Conservation (phyloP, 2,113 vertebrate species). For the Anguilla rostrata region DNA sequence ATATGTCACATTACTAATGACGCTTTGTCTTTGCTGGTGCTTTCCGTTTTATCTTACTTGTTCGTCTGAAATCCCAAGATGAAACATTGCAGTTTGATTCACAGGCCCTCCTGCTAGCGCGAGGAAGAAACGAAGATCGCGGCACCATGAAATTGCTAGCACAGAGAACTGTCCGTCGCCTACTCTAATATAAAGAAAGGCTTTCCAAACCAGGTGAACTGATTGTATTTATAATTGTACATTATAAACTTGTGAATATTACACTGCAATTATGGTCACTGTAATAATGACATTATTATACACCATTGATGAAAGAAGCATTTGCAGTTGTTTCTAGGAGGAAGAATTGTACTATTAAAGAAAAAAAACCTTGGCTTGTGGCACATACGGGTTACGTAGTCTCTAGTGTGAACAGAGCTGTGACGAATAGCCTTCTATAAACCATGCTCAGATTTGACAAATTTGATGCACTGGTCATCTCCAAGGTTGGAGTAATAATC, state of each 20-base stretch:
- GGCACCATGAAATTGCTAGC: neutral
- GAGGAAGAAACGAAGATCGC: neutral
- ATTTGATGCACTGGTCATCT: neutral
- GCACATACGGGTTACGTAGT: too few relatives aligned
- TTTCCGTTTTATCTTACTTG: neutral
- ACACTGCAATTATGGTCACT: neutral
- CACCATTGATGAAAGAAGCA: neutral
- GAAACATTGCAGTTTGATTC: neutral
- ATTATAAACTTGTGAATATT: neutral
- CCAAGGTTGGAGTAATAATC: neutral
- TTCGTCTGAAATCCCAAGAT: neutral
- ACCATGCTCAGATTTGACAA: neutral
- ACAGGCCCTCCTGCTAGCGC: neutral
- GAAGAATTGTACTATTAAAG: neutral
- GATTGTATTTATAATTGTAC: neutral
- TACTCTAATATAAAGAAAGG: too few relatives aligned
- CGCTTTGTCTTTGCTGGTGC: conserved; percentile 33
- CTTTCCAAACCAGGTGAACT: neutral
- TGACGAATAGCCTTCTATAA: neutral
- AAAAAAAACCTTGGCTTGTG: neutral
- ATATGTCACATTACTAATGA: conserved; percentile 77
- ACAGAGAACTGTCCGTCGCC: too few relatives aligned
- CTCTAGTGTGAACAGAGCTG: neutral
- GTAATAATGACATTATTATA: neutral
- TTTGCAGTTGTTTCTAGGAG: neutral